Evolutionary conservation across 2,113 vertebrate species (phyloP), one percentile per base, ranked within the genome.

Genomic region (Fukomys damarensis): DNA sequence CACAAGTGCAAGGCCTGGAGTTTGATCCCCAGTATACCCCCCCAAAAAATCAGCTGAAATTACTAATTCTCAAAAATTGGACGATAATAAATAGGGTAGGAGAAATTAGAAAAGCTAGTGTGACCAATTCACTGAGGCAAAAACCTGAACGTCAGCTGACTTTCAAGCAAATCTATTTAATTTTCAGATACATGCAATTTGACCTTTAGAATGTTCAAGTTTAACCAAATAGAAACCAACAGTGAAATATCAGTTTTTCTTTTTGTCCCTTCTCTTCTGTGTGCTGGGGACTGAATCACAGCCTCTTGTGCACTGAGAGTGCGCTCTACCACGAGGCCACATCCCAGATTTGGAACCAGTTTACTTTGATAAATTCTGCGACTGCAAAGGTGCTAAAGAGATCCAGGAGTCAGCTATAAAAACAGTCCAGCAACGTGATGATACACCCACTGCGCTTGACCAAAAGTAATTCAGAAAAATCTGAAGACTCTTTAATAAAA

Each of bases 381-480:
- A 20, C 88, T 91, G 54, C 76, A 74, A 76, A 94, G 63, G 19
- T 46, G 30, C 30, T 66, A n/a, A 70, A 77, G 52, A 95, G 13
- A 95, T 58, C 30, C 26, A 82, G 68, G 22, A 16, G 70, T 5
- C 54, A 56, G 66, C 63, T 86, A 86, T 54, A 86, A 89, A 79
- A 79, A 72, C 49, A 91, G 43, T 32, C 59, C 3, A 8, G 86
- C 52, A 70, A 52, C 13, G 74, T 9, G 12, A 70, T 49, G 74
- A 52, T 43, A 20, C 38, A 32, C 20, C 1, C 22, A 59, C 17
- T 81, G 20, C 54, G 35, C 65, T 32, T 3, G 26, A 54, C 32
- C 61, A 80, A 85, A 82, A 68, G 26, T 30, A 35, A 93, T 38
- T 94, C 35, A 70, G 63, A 91, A 94, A 94, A 96, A 59, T 74